Base-by-base conservation (phyloP, 1,140 invertebrate genomes). In the Proales similis region DNA sequence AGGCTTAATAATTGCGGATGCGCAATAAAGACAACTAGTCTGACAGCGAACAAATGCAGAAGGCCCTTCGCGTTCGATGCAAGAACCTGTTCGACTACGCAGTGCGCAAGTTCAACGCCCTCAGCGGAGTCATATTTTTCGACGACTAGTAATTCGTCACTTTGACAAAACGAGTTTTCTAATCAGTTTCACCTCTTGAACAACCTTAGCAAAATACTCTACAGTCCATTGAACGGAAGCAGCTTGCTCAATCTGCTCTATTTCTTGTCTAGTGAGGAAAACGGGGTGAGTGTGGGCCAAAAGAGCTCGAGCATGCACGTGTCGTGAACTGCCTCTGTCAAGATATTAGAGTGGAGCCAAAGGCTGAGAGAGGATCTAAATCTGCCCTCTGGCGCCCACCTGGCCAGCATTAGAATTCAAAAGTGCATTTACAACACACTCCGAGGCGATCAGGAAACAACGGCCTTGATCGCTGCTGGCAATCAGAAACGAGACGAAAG, bases 81-180 rank as follows among this genome's bases (percentile, higher is more conserved):
- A 57, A 57, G 30, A 29, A 57, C 45, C 45, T 57, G 24, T 42
- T 57, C 36, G 30, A 57, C 45, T 57, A 57, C 29, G 39, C 36
- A 57, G 45, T 39, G 26, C 39, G 45, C 39, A 38, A 57, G 32
- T 24, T 57, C 11, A 57, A 57, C 27, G 51, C 51, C 17, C 45
- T 57, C 20, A 39, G 36, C 17, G 36, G 20, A 42, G 26, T 57
- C 14, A 42, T 57, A 42, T 57, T 57, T 22, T 57, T 30, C 45
- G 20, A 57, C 33, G 51, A 57, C 30, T 42, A 29, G 51, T 57
- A 57, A 57, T 42, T 57, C 38, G 14, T n/a, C 12, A 39, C 42
- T 42, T 42, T 42, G 4, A 17, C 11, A 27, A 49, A 33, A 49
- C 38, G 22, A 33, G 27, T n/a, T 47, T 47, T 47, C 32, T 47